These are phyloP conservation scores for Syngnathus acus DNA, from an alignment of 2,797 vertebrate genomes.

Conservation along the genomic window DNA sequence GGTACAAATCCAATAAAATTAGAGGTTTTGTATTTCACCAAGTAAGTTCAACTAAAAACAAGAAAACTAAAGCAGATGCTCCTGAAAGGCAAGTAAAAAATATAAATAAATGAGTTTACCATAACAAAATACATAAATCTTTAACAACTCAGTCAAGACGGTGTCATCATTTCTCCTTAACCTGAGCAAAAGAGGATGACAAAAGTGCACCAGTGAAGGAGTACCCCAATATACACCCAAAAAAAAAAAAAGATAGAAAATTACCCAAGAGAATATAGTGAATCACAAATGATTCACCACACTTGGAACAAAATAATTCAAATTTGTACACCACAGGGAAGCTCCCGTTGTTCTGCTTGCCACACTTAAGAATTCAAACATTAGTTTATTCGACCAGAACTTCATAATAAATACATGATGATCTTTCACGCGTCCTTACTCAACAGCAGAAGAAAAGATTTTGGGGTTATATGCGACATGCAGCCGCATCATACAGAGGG, in stretches of 20 bases:
- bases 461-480: neutral
- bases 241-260: neutral
- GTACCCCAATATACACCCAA: neutral
- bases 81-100: slow-evolving; percentile 10
- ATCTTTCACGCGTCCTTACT: neutral
- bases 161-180: slow-evolving; percentile 11
- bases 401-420: slow-evolving; percentile 1
- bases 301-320: neutral
- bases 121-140: slow-evolving; percentile 13
- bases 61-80: neutral
- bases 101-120: slow-evolving; percentile 21
- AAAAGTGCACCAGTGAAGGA: neutral
- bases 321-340: neutral
- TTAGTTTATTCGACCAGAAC: neutral
- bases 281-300: neutral
- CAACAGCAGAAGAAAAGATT: neutral
- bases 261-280: neutral
- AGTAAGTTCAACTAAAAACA: slow-evolving; percentile 5
- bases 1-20: slow-evolving; percentile 39
- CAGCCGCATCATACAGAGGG: neutral
- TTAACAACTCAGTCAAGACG: slow-evolving; percentile 17
- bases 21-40: slow-evolving; percentile 25
- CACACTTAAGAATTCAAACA: neutral
- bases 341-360: neutral
- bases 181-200: slow-evolving; percentile 19